Evolutionary conservation across 2,888 invertebrate genomes (phyloP), one percentile per base, ranked within the genome.

Genomic region (Rugalucina vietnamica): DNA sequence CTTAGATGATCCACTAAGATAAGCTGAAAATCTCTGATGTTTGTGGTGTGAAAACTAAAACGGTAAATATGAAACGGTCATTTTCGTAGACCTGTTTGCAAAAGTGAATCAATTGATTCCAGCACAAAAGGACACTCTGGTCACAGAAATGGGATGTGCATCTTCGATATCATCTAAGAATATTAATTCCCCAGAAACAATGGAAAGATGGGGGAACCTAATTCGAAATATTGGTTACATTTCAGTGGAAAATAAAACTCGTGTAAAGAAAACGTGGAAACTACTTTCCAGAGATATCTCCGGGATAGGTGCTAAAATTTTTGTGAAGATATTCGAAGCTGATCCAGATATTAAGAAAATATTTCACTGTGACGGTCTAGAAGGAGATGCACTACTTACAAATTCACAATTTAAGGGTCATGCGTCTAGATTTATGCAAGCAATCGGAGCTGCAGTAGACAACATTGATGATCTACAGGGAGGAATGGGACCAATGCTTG

Each of bases 371-470:
- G 36, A 84, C 10, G 84, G 87, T 29, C 76, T 85, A 10, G 86
- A 88, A 43, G 90, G 89, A 0, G 89, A 89, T 1, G 81, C 79
- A 2, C 87, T 92, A 4, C 14, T 84, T 8, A 77, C 71, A 14
- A 85, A 91, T 73, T 70, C 72, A 0, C 71, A 69, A 2, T 89
- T 91, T 70, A 86, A 80, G 65, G 88, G 89, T 8, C 93, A 93
- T 65, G 92, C 92, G 36, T 78, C 88, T 18, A 80, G 93, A 24
- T 93, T 93, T 86, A 93, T 93, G 92, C 91, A 92, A 71, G 91
- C 92, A 21, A 90, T 93, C 10, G 91, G 91, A 4, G 91, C 91
- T 1, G 90, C 90, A 2, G 88, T 92, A 0, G 91, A 91, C 29
- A 90, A 91, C 75, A 85, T 92, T 18, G 89, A 91, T 76, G 82